Conservation (phyloP, 2,113 vertebrate species). For the Misgurnus anguillicaudatus region DNA sequence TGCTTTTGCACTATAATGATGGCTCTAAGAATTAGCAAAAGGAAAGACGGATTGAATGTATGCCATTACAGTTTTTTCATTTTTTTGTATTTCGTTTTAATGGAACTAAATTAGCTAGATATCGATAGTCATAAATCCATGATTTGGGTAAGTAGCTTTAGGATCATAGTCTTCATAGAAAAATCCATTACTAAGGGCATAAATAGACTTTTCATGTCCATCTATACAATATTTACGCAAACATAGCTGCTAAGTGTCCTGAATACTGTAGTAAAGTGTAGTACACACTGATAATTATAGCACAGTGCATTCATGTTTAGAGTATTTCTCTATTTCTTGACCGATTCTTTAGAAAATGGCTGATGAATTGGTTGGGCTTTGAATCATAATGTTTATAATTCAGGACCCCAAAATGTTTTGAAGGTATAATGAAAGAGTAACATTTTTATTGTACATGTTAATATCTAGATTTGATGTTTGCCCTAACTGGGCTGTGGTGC, state of each 20-base stretch:
- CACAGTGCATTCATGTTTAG: neutral
- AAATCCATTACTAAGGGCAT: conserved; percentile 49
- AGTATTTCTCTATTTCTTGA: neutral
- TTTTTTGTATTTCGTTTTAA: conserved; percentile 33
- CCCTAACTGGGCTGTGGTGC: neutral
- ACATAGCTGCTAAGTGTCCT: conserved; percentile 66
- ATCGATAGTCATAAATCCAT: conserved; percentile 1
- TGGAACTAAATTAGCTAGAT: neutral
- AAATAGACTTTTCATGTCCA: conserved; percentile 28
- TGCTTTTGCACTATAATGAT: conserved; percentile 76
- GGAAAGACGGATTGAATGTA: conserved; percentile 57
- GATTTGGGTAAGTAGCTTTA: conserved; percentile 26
- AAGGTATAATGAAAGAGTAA: neutral
- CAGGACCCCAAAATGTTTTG: neutral
- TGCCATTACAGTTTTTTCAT: conserved; percentile 43
- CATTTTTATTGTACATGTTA: neutral
- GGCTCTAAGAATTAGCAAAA: conserved; percentile 48
- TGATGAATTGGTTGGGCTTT: neutral
- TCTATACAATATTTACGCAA: neutral
- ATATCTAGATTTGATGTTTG: neutral
- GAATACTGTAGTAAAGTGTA: neutral
- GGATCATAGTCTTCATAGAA: neutral
- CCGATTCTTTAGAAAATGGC: neutral
- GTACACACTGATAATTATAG: neutral
- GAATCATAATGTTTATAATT: neutral